phyloP scores from a whole-genome alignment of 1,140 invertebrate species.

The Zaprionus kolodkinae region DNA sequence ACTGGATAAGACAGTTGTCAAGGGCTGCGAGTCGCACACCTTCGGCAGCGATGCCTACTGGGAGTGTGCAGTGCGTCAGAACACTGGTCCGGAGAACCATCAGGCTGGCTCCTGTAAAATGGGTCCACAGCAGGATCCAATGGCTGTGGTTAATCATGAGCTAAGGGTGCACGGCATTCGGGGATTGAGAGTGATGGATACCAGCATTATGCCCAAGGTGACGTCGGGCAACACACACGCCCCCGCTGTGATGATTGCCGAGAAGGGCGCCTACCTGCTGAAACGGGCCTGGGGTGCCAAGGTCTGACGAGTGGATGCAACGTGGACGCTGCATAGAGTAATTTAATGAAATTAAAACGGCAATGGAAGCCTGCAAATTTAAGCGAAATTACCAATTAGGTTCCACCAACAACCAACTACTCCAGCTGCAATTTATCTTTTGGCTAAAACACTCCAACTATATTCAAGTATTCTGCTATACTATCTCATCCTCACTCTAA shows the following conservation, averaged over 20 bases:
- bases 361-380: slow-evolving; percentile 34
- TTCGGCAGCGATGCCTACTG: slow-evolving; percentile 92
- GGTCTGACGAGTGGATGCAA: slow-evolving; percentile 83
- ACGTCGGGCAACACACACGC: slow-evolving; percentile 88
- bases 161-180: slow-evolving; percentile 86
- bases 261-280: slow-evolving; percentile 88
- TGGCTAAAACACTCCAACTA: slow-evolving; percentile 31
- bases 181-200: slow-evolving; percentile 87
- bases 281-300: slow-evolving; percentile 87
- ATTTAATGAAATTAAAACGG: slow-evolving; percentile 71
- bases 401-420: slow-evolving; percentile 25
- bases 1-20: slow-evolving; percentile 88
- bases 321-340: slow-evolving; percentile 84
- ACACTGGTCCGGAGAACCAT: slow-evolving; percentile 93
- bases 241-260: slow-evolving; percentile 88
- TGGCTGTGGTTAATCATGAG: slow-evolving; percentile 86
- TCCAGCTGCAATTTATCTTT: slow-evolving; percentile 38
- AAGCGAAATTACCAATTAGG: slow-evolving; percentile 66
- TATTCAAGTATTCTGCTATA: slow-evolving; percentile 22
- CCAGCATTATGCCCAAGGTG: slow-evolving; percentile 88
- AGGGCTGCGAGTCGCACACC: slow-evolving; percentile 89
- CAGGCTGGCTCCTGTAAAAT: slow-evolving; percentile 90
- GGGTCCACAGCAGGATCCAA: slow-evolving; percentile 85
- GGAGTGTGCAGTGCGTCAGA: slow-evolving; percentile 90
- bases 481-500: slow-evolving; percentile 41